These are phyloP conservation scores for Mirounga angustirostris DNA, from an alignment of 2,113 vertebrate species.

Conservation along the genomic window DNA sequence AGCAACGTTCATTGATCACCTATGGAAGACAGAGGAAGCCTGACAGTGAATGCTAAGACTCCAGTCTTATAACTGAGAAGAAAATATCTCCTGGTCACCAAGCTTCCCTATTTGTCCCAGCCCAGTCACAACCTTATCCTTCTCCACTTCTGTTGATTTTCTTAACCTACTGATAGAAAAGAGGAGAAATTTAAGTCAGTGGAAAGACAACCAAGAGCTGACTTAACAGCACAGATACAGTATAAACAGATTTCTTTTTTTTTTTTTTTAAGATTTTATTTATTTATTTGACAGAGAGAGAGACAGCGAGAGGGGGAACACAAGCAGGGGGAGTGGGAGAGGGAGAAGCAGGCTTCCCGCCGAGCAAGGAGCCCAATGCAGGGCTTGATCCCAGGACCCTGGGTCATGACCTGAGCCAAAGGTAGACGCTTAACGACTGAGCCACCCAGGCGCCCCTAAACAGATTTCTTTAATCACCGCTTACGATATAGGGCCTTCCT, in stretches of 20 bases:
- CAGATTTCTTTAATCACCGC: not conserved
- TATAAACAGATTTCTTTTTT: conserved; percentile 4
- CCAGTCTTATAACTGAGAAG: not conserved
- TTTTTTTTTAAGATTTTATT: not conserved
- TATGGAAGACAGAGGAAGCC: not conserved
- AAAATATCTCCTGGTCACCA: not conserved
- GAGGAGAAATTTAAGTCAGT: not conserved
- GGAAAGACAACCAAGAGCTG: not conserved
- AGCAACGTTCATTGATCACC: not conserved
- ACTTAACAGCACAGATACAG: not conserved
- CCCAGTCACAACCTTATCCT: not conserved
- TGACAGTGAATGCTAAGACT: not conserved
- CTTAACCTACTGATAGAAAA: not conserved
- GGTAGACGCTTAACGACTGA: too few species aligned
- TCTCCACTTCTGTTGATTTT: not conserved
- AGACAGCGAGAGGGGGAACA: too few species aligned
- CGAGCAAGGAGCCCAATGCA: too few species aligned
- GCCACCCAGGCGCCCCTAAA: not conserved
- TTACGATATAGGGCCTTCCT: not conserved
- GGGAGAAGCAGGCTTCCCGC: too few species aligned
- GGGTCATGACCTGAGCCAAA: too few species aligned
- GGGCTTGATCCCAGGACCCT: too few species aligned
- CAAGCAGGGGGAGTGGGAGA: too few species aligned
- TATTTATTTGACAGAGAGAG: too few species aligned
- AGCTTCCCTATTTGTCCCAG: not conserved